A percentile compares a stretch with the other conserved stretches of the same genome.
phyloP scores from a whole-genome alignment of 2,113 vertebrate genomes.

The Scomber japonicus region DNA sequence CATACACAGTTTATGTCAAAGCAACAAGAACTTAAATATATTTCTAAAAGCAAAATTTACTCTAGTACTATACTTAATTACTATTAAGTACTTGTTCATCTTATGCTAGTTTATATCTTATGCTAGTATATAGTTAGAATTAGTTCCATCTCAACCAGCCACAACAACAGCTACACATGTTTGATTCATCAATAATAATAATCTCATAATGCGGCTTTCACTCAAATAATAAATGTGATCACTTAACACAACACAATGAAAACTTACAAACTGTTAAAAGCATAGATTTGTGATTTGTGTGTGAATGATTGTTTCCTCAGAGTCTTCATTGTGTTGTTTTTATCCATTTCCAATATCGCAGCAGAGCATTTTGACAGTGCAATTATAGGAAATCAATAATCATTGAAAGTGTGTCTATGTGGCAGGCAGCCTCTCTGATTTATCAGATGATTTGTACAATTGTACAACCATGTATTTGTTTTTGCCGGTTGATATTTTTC shows the following conservation, averaged over 20 bases:
- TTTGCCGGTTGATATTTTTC: conserved; percentile 31
- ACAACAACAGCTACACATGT: too few species aligned
- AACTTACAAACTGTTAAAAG: background rate
- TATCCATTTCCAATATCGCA: conserved; percentile 56
- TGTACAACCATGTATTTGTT: conserved; percentile 20
- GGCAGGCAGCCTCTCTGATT: conserved; percentile 25
- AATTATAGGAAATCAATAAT: conserved; percentile 73
- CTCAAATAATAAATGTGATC: too few species aligned
- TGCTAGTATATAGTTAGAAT: too few species aligned
- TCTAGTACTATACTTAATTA: background rate
- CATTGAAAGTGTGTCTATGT: conserved; percentile 44
- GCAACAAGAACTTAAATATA: too few species aligned
- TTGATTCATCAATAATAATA: too few species aligned
- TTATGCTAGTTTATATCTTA: too few species aligned
- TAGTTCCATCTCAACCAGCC: too few species aligned
- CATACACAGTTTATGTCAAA: too few species aligned
- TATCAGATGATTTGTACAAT: conserved; percentile 51
- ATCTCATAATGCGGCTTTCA: too few species aligned
- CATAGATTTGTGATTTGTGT: background rate
- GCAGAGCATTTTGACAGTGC: conserved; percentile 62
- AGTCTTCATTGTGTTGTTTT: conserved; percentile 26
- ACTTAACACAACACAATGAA: too few species aligned
- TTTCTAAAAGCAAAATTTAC: background rate
- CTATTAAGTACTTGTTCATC: too few species aligned
- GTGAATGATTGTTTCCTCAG: background rate